Base-by-base conservation (phyloP, 2,888 invertebrate species). In the Alcis repandata region DNA sequence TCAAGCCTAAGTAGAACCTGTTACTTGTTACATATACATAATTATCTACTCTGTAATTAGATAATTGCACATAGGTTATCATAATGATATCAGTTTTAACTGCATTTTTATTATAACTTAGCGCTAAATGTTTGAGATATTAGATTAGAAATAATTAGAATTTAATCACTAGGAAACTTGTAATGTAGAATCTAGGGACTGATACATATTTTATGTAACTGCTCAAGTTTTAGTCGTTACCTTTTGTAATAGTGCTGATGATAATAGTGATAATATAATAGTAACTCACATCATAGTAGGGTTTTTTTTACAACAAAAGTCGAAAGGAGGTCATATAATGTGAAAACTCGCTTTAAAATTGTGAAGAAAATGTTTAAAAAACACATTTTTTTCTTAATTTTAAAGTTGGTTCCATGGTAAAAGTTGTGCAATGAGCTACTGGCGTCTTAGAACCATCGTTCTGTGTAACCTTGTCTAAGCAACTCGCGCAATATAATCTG, bases 181-280 rank as follows among this genome's bases (percentile, higher is more conserved):
- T 15, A 48, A 33, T 17, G 49, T 49, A 49, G 49, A 40, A 36
- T 15, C 20, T 53, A 53, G 40, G 20, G 53, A 53, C 53, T 53
- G 52, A 52, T 1, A 57, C 19, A 32, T 22, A 33, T 15, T 22
- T 13, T 20, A 45, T 10, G 7, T 22, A 15, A 8, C 27, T 32
- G 43, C 51, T 41, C 33, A 45, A 33, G 19, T 41, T 38, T 36
- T 46, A 17, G 33, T 17, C 15, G 32, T 49, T 4, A 33, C 15
- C 20, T 32, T 49, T 33, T 33, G 17, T 33, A 49, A 11, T 10
- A n/a, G 11, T 13, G 13, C 3, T n/a, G 20, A 8, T 15, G 41
- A 41, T 17, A 1, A 43, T 38, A 13, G 13, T 7, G 2, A 15
- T 4, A n/a, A 38, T 13, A n/a, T 38, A 38, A 38, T 41, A 27